Evolutionary conservation across 2,797 vertebrate genomes (phyloP), one percentile per base, ranked within the genome.

Genomic region (Acrocephalus scirpaceus): DNA sequence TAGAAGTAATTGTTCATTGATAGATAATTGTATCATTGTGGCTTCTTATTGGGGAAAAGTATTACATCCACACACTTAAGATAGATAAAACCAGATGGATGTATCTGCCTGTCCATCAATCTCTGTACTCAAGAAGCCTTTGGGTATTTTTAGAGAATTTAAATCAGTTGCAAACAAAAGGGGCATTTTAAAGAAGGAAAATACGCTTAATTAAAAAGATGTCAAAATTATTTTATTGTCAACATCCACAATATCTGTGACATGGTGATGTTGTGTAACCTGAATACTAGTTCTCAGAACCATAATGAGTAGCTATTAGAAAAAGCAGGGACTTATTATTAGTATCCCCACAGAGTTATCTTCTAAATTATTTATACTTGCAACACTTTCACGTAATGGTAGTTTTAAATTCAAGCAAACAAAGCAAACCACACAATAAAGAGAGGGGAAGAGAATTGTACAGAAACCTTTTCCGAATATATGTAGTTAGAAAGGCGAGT

Each of bases 301-400:
- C 20, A 1, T 97, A 97, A 97, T 96, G 92, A 96, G 89, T 92
- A 96, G 90, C 95, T 98, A 97, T 90, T 94, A 95, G 97, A 97
- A 97, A 97, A 98, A 97, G 95, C 90, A 97, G 97, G 96, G 97
- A 97, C 87, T 27, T 96, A 72, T 91, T 96, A 98, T 96, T 94
- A 97, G 95, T 98, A 98, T 98, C 97, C 97, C 98, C 93, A 97
- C 98, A 97, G 98, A 98, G 97, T 97, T 97, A 96, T 96, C 98
- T 96, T 93, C 93, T 99, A 97, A 99, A 99, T 99, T 98, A 98
- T 99, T 99, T 98, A 99, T 98, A 95, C 98, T 97, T 97, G 97
- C 98, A 98, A 97, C 97, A 98, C 97, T 98, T 98, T 81, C 94
- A 97, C 62, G 3, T 97, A 98, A 98, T 97, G 97, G 97, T 94